phyloP scores from a whole-genome alignment of 2,888 invertebrate genomes.

The Hemistola chrysoprasaria region DNA sequence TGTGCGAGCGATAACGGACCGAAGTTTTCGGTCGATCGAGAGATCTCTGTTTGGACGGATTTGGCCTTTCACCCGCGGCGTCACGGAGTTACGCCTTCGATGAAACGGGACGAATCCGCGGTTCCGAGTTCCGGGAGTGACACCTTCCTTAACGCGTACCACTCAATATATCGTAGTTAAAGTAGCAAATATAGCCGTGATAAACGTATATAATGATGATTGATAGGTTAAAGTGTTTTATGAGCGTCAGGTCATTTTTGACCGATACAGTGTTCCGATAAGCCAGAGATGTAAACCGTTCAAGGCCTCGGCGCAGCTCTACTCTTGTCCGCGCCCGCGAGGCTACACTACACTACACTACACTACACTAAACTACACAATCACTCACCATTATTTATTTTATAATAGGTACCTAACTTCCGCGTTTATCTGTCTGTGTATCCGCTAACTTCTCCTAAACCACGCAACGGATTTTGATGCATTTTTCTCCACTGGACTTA shows the following conservation, averaged over 20 bases:
- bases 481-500: no score
- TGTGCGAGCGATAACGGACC: conserved; percentile 58
- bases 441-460: no score
- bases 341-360: no score
- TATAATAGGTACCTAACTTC: no score
- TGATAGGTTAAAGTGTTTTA: conserved; percentile 20
- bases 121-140: no score
- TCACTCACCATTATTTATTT: no score
- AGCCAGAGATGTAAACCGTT: conserved; percentile 19
- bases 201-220: conserved; percentile 5
- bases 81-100: not conserved
- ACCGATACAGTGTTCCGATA: conserved; percentile 31
- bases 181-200: conserved; percentile 7
- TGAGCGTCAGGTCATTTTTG: conserved; percentile 26
- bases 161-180: no score
- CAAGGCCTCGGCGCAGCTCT: conserved; percentile 21
- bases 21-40: conserved; percentile 60
- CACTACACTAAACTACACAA: no score
- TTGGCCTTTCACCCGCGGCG: conserved; percentile 42
- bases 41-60: conserved; percentile 61
- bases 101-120: not conserved
- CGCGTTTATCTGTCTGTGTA: no score
- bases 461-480: no score
- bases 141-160: no score
- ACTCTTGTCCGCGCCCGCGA: no score